Percentiles rank a stretch among this genome's conserved stretches.
Evolutionary conservation across 1,140 invertebrate species (phyloP).

Genomic region (Saccostrea echinata): DNA sequence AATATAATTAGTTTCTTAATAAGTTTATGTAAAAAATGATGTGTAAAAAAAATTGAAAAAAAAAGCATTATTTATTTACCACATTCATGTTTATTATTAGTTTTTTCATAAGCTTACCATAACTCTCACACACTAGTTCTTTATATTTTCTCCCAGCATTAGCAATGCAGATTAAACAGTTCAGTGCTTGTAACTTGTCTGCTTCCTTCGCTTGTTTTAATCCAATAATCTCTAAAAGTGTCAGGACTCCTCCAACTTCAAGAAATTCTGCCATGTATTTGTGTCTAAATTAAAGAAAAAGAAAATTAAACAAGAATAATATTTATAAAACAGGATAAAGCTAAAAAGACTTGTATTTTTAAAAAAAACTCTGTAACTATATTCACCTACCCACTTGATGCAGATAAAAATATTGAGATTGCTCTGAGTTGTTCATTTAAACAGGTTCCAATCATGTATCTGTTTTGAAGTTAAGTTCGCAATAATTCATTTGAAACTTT

Average conservation of each 20-base stretch:
- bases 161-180: conserved; percentile 75
- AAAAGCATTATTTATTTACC: too few species aligned
- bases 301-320: not conserved
- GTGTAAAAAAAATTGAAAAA: too few species aligned
- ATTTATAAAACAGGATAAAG: not conserved
- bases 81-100: too few species aligned
- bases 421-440: conserved; percentile 77
- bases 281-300: conserved; percentile 70
- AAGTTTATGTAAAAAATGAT: too few species aligned
- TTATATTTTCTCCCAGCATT: conserved; percentile 80
- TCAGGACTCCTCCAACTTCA: conserved; percentile 79
- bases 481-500: too few species aligned
- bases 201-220: conserved; percentile 78
- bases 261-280: conserved; percentile 80
- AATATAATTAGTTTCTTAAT: too few species aligned
- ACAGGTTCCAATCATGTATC: conserved; percentile 78
- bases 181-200: conserved; percentile 77
- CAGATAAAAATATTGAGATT: conserved; percentile 77
- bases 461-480: conserved; percentile 56
- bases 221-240: conserved; percentile 78
- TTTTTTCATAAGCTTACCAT: not conserved
- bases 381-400: conserved; percentile 79
- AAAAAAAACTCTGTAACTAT: not conserved
- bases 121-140: conserved; percentile 80
- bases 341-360: conserved; percentile 42